Evolutionary conservation across 2,888 invertebrate species (phyloP).

Genomic region (Steinernema scapterisci): DNA sequence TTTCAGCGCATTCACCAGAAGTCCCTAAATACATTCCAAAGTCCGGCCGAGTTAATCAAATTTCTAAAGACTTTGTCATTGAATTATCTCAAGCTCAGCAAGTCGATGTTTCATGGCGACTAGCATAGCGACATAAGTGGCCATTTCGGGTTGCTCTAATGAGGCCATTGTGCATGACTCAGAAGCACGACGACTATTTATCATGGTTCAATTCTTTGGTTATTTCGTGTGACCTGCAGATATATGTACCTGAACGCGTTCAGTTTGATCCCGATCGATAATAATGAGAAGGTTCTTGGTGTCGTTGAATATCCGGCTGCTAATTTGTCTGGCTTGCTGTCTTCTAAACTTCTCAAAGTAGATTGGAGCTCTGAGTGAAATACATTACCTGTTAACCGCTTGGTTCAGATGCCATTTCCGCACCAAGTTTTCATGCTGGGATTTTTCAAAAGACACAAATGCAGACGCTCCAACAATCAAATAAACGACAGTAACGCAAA

Average conservation of each 20-base stretch:
- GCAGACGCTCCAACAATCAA: constrained; percentile 56
- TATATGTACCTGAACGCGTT: constrained; percentile 53
- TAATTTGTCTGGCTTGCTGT: constrained; percentile 55
- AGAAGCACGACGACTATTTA: background rate
- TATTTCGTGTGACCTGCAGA: too few species aligned
- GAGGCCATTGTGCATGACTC: constrained; percentile 24
- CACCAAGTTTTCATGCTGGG: constrained; percentile 48
- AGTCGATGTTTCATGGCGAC: background rate
- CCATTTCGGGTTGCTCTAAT: constrained; percentile 17
- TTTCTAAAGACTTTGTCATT: constrained; percentile 26
- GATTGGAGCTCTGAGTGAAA: constrained; percentile 17
- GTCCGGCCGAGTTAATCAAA: background rate
- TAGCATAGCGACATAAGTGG: constrained; percentile 15
- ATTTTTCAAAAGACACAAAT: constrained; percentile 55
- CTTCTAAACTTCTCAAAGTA: too few species aligned
- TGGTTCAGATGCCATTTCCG: constrained; percentile 53
- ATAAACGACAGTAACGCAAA: constrained; percentile 42
- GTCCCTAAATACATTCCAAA: constrained; percentile 46
- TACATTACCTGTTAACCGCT: constrained; percentile 51
- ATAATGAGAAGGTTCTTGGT: constrained; percentile 62
- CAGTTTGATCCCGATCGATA: constrained; percentile 59
- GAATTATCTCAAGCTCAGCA: background rate
- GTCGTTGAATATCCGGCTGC: constrained; percentile 61
- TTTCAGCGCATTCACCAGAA: constrained; percentile 55
- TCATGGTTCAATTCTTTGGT: too few species aligned